Percentiles rank a stretch among this genome's conserved stretches.
phyloP scores from a whole-genome alignment of 2,888 invertebrate genomes.

The Acanthopleura granulata region DNA sequence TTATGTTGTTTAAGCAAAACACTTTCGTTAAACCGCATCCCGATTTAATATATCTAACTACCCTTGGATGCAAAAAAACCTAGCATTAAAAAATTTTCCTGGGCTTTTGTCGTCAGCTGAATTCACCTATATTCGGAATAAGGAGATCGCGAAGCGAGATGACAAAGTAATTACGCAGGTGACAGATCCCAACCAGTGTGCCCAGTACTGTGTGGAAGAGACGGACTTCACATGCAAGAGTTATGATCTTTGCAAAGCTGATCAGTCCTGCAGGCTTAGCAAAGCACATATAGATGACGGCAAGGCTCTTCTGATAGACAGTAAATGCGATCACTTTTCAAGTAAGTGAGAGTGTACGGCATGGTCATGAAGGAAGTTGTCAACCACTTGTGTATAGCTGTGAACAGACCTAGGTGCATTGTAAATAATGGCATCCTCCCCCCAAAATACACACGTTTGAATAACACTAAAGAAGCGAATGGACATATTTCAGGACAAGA shows the following conservation, averaged over 20 bases:
- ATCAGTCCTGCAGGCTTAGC: constrained; percentile 13
- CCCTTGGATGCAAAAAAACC: too few species aligned
- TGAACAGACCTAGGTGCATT: too few species aligned
- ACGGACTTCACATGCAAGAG: constrained; percentile 18
- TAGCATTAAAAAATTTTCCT: background rate
- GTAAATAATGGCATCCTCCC: too few species aligned
- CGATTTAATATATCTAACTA: too few species aligned
- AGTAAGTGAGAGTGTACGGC: constrained; percentile 30
- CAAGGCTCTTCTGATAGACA: constrained; percentile 1
- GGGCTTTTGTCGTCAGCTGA: background rate
- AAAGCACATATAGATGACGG: background rate
- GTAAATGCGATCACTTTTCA: constrained; percentile 45
- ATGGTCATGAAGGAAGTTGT: too few species aligned
- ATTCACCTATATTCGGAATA: constrained; percentile 7
- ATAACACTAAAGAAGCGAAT: too few species aligned
- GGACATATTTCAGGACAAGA: too few species aligned
- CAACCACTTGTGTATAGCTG: too few species aligned
- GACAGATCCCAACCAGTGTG: constrained; percentile 10
- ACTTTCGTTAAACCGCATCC: too few species aligned
- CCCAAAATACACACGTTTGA: too few species aligned
- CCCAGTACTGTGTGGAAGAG: constrained; percentile 13
- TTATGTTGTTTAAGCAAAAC: too few species aligned
- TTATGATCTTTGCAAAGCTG: background rate
- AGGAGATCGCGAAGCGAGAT: background rate
- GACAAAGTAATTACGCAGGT: constrained; percentile 7